Evolutionary conservation across 2,888 invertebrate species (phyloP), one percentile per base, ranked within the genome.

Genomic region (Pollenia labialis): DNA sequence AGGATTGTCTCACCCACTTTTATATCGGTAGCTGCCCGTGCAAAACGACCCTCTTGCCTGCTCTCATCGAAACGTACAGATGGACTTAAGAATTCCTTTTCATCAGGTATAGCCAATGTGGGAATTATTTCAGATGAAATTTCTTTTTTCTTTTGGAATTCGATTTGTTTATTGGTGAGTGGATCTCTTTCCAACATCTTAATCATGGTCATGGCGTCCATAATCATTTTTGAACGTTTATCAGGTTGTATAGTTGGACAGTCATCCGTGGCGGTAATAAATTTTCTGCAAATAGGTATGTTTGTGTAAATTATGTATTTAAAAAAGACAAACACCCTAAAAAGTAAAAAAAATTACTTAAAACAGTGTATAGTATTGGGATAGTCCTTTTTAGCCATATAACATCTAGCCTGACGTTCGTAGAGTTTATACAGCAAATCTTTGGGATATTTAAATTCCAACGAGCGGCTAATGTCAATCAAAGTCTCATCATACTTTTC

Each of bases 361-460:
- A 77, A 86, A 52, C 77, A 74, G 11, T 52, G 93, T 14, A 95
- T 92, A 0, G 97, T 96, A 87, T 95, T 94, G 62, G 94, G 93
- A 90, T 96, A 95, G 87, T 95, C 95, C 89, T 96, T 96, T 75
- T 96, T 93, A 0, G 95, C 95, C 82, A 97, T 93, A 62, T 96
- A 94, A 90, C 96, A 96, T 89, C 95, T 95, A 0, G 97, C 97
- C 91, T 95, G 95, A 72, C 97, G 94, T 90, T 97, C 96, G 88
- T 95, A 95, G 3, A 97, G 94, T 92, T 97, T 97, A 92, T 96
- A 96, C n/a, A 94, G 92, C 74, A 97, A 93, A 85, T 97, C 95
- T 60, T 94, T 94, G 0, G 97, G 97, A 90, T 97, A 97, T 11
- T 95, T 95, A 42, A 90, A 89, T 11, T 94, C 93, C 1, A 96